Conservation (phyloP, 1,140 invertebrate genomes). For the Cepaea nemoralis region DNA sequence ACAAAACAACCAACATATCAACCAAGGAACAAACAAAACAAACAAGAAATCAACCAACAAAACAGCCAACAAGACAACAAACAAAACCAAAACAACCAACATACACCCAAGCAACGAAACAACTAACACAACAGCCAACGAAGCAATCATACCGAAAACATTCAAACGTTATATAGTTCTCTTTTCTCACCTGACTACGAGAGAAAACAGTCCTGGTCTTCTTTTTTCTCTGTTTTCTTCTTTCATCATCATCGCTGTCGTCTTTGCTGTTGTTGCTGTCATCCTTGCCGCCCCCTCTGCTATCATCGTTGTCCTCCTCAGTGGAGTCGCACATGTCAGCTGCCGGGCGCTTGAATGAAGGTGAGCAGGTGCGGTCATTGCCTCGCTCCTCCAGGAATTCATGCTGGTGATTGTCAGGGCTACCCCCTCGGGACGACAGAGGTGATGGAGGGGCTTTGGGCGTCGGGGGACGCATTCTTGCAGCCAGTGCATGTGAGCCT, state of each 20-base stretch:
- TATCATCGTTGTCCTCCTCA: slow-evolving; percentile 40
- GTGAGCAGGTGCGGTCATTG: slow-evolving; percentile 34
- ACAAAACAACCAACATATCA: too few relatives aligned
- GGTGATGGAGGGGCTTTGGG: slow-evolving; percentile 41
- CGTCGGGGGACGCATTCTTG: slow-evolving; percentile 35
- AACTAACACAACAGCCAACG: too few relatives aligned
- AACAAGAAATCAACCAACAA: too few relatives aligned
- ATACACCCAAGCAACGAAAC: too few relatives aligned
- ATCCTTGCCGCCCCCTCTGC: slow-evolving; percentile 35
- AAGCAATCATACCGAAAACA: too few relatives aligned
- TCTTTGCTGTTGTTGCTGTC: slow-evolving; percentile 73
- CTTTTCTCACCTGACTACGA: slow-evolving; percentile 74
- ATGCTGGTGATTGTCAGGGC: slow-evolving; percentile 22
- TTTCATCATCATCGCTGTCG: slow-evolving; percentile 69
- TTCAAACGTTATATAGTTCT: too few relatives aligned
- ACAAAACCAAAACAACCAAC: too few relatives aligned
- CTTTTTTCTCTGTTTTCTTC: slow-evolving; percentile 89
- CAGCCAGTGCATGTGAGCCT: slow-evolving; percentile 27
- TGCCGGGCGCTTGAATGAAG: slow-evolving; percentile 34
- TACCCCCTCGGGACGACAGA: slow-evolving; percentile 39
- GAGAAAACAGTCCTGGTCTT: slow-evolving; percentile 98
- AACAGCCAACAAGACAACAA: too few relatives aligned
- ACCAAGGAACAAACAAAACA: too few relatives aligned
- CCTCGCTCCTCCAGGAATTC: slow-evolving; percentile 27
- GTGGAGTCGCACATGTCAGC: slow-evolving; percentile 42